These are phyloP conservation scores for Rhagologus leucostigma DNA, from an alignment of 2,113 vertebrate genomes.

Conservation along the genomic window DNA sequence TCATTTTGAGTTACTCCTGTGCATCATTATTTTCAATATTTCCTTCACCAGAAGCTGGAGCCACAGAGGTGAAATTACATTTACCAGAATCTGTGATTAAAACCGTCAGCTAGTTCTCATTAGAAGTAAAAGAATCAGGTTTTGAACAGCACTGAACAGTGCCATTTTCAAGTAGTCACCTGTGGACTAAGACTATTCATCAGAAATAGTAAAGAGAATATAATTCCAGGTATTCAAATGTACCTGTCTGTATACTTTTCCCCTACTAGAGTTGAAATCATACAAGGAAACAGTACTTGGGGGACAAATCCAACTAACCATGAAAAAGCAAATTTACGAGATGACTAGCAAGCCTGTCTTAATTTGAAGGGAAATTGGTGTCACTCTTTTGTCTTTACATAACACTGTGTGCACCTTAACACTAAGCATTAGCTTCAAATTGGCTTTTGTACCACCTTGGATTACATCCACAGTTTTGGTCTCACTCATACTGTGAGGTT, in stretches of 20 bases:
- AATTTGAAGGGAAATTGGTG: neutral
- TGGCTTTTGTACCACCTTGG: neutral
- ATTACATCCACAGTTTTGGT: neutral
- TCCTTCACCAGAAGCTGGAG: conserved; percentile 9
- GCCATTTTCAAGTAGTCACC: neutral
- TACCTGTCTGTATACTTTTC: neutral
- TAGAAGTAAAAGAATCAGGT: neutral
- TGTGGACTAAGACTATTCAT: neutral
- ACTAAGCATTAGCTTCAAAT: neutral
- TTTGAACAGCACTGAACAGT: neutral
- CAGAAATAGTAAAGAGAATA: neutral
- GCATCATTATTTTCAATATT: neutral
- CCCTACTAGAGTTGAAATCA: neutral
- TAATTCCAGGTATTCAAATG: neutral
- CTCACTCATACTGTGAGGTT: neutral
- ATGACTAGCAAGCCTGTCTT: neutral
- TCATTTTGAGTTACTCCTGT: neutral
- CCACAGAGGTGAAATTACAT: neutral
- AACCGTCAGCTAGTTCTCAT: neutral
- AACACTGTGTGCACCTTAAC: neutral
- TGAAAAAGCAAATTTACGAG: neutral
- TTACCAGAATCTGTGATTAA: neutral
- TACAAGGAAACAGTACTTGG: neutral
- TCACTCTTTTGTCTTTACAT: neutral
- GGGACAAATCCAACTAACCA: neutral